Evolutionary conservation across 2,113 vertebrate genomes (phyloP).

Genomic region (Aspiorhynchus laticeps): DNA sequence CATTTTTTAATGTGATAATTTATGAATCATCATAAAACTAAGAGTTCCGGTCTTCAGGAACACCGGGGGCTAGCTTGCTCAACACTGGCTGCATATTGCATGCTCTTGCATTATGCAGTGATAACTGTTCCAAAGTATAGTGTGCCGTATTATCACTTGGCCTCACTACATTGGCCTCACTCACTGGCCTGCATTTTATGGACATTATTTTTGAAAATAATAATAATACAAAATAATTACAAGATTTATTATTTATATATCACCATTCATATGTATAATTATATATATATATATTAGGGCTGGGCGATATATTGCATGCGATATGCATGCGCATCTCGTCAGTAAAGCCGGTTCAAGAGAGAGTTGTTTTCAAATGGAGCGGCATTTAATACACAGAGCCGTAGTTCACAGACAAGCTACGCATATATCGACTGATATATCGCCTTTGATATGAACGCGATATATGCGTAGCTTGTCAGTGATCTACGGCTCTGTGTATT

Average conservation of each 20-base stretch:
- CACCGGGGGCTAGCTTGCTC: not conserved
- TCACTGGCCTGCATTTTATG: not conserved
- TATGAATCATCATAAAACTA: not conserved
- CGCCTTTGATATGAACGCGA: too few relatives aligned
- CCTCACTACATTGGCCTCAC: too few relatives aligned
- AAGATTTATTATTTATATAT: not conserved
- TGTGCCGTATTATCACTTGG: not conserved
- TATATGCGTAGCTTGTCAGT: too few relatives aligned
- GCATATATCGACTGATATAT: too few relatives aligned
- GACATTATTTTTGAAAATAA: not conserved
- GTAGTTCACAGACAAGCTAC: too few relatives aligned
- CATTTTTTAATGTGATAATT: not conserved
- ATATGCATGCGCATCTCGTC: too few relatives aligned
- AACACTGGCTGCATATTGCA: not conserved
- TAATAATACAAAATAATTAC: not conserved
- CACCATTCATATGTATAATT: not conserved
- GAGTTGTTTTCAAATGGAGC: too few relatives aligned
- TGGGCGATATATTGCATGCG: too few relatives aligned
- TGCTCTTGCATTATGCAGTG: not conserved
- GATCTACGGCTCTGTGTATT: too few relatives aligned
- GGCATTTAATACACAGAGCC: too few relatives aligned
- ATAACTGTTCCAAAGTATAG: not conserved
- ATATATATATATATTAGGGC: too few relatives aligned
- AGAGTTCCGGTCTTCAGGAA: not conserved
- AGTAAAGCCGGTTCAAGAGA: too few relatives aligned